Conservation (phyloP, 2,888 invertebrate genomes). For the Hermaeophaga mercurialis region DNA sequence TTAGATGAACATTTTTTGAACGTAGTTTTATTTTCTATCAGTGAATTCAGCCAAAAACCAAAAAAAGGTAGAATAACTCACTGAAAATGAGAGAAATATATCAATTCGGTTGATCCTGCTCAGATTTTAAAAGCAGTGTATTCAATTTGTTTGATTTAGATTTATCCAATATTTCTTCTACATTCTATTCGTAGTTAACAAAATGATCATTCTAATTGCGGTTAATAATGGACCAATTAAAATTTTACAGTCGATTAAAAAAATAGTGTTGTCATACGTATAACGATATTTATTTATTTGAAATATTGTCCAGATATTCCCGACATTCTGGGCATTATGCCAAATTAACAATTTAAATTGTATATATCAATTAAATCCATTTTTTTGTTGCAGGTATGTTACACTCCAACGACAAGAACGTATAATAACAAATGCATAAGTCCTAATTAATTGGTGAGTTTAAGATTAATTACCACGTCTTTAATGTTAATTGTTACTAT, state of each 20-base stretch:
- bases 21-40: no score
- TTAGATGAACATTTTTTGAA: no score
- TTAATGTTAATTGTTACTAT: not conserved
- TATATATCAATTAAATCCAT: slow-evolving; percentile 9
- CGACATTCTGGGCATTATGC: not conserved
- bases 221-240: not conserved
- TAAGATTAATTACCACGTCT: no score
- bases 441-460: slow-evolving; percentile 2
- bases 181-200: no score
- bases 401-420: not conserved
- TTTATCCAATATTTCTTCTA: no score
- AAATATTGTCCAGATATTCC: not conserved
- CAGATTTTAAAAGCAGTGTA: no score
- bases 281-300: not conserved
- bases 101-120: no score
- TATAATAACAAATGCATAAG: not conserved
- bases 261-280: not conserved
- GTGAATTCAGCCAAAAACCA: no score
- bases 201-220: no score
- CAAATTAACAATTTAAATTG: slow-evolving; percentile 9
- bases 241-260: not conserved
- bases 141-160: no score
- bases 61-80: no score
- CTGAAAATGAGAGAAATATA: no score
- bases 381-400: slow-evolving; percentile 8